Conservation (phyloP, 2,797 vertebrate species). For the Siniperca undulata region DNA sequence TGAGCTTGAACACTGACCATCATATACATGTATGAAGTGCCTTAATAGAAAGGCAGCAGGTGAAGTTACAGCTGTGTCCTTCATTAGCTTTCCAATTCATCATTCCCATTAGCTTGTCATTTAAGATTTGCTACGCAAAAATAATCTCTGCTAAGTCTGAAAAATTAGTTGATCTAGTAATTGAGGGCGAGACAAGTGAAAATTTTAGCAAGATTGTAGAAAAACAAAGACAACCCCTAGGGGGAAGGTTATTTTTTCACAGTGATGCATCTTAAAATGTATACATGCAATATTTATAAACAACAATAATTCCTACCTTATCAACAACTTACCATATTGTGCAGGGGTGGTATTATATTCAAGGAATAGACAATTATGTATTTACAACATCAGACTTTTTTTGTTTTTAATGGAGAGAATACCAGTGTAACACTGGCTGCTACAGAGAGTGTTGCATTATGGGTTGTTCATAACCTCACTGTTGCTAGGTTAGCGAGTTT, state of each 20-base stretch:
- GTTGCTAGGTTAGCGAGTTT: no score
- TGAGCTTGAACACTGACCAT: conserved; percentile 29
- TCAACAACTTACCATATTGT: no score
- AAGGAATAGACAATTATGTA: no score
- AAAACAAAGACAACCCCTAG: not conserved
- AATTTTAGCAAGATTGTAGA: not conserved
- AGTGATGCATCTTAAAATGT: no score
- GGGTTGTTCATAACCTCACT: not conserved
- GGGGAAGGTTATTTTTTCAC: not conserved
- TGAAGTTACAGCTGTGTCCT: conserved; percentile 13
- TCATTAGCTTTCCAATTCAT: conserved; percentile 15
- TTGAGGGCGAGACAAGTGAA: not conserved
- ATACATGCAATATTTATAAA: no score
- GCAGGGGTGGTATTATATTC: no score
- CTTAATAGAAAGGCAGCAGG: not conserved
- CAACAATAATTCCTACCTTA: no score
- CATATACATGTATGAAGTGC: conserved; percentile 22
- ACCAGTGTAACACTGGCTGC: not conserved
- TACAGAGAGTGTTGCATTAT: not conserved
- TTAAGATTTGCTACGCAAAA: not conserved
- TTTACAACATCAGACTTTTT: no score
- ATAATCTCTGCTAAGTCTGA: not conserved
- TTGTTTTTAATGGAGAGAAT: not conserved
- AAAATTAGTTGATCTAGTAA: not conserved
- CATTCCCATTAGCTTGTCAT: not conserved